Evolutionary conservation across 2,888 invertebrate species (phyloP).

Genomic region (Cryptosula pallasiana): DNA sequence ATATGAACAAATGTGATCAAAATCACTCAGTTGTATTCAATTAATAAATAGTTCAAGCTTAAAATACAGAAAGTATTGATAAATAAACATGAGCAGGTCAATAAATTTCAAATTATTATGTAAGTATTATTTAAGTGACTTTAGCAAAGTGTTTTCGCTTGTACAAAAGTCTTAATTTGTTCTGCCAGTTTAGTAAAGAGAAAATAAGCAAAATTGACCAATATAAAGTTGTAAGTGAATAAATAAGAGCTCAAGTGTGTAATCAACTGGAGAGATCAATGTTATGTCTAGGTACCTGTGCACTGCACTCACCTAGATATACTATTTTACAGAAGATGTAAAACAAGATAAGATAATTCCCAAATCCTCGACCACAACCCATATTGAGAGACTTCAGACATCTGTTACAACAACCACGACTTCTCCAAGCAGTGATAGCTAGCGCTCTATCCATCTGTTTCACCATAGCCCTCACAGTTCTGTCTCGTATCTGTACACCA

Average conservation of each 20-base stretch:
- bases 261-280: background rate
- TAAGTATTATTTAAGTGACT: no score
- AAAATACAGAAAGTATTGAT: no score
- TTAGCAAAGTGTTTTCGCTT: no score
- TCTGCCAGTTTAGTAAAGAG: no score
- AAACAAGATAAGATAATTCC: slow-evolving; percentile 54
- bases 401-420: background rate
- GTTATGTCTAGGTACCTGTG: background rate
- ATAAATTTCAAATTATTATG: no score
- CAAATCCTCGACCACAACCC: slow-evolving; percentile 53
- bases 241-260: background rate
- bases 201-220: no score
- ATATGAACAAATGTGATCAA: no score
- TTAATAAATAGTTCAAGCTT: no score
- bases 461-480: background rate
- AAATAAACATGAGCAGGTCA: no score
- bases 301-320: slow-evolving; percentile 37
- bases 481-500: slow-evolving; percentile 17
- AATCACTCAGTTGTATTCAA: no score
- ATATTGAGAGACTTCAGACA: slow-evolving; percentile 26
- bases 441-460: slow-evolving; percentile 22
- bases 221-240: no score
- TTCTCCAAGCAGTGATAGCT: background rate
- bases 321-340: slow-evolving; percentile 53
- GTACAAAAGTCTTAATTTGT: no score